Evolutionary conservation across 1,140 invertebrate genomes (phyloP), one percentile per base, ranked within the genome.

Genomic region (Hesperophylax magnus): DNA sequence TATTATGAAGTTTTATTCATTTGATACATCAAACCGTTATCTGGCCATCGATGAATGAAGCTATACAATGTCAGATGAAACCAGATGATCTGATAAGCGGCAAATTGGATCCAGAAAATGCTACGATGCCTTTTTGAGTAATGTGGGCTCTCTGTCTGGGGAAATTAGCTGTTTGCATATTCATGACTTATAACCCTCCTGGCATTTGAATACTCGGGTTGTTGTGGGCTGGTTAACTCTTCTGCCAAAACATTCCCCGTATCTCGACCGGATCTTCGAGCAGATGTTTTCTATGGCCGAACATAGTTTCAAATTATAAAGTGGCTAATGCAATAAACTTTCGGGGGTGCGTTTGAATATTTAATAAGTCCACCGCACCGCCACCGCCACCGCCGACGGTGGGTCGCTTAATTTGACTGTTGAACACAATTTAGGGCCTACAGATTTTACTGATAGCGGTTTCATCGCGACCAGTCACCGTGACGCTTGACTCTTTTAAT

Each of bases 141-240:
- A 82, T 82, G 78, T 82, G 81, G 81, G 81, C 81, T 9, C 81
- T 72, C 77, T 81, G 80, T 81, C 39, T 39, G 31, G 69, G 56
- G 58, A 74, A 81, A 81, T 81, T 81, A 79, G 77, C 39, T 56
- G 8, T 74, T 78, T 80, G 81, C 76, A 82, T 82, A 82, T 82
- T 82, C 81, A 82, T 82, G 78, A 60, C 22, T 52, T 18, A n/a
- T 34, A 60, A 39, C 74, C 74, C 74, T 27, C n/a, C 52, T 18
- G 24, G 52, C 22, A 58, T 75, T 77, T 77, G 74, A 77, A 77
- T 77, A 39, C 34, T 47, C 81, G 52, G 47, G 74, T 77, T 77
- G 74, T 61, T 60, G 74, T 34, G 74, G 20, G 63, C 67, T 65
- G 34, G n/a, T 69, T 77, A 76, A 65, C 47, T 56, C 61, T 77